Evolutionary conservation across 2,113 vertebrate genomes (phyloP).

Genomic region (Bothrops jararaca): DNA sequence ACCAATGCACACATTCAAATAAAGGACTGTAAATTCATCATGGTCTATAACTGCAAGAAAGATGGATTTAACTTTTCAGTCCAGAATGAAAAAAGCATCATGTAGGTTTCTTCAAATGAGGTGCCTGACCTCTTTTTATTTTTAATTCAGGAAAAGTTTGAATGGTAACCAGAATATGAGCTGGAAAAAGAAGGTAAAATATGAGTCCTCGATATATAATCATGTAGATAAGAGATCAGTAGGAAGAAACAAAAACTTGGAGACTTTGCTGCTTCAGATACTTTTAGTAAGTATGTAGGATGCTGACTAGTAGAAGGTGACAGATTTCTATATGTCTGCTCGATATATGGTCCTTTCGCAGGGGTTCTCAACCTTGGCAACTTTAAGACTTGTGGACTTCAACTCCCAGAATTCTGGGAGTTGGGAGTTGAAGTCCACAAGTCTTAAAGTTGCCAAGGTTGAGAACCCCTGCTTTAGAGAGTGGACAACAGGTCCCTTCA

Average conservation of each 20-base stretch:
- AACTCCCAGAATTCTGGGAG: too few relatives aligned
- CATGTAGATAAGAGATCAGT: not conserved
- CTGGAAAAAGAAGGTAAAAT: not conserved
- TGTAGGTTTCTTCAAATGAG: not conserved
- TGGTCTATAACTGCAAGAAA: slow-evolving; percentile 32
- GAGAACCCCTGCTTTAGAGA: too few relatives aligned
- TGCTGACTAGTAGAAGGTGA: not conserved
- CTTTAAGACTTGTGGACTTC: too few relatives aligned
- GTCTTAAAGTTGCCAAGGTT: too few relatives aligned
- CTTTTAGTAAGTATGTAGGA: not conserved
- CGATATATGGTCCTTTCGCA: not conserved
- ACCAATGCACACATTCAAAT: slow-evolving; percentile 38
- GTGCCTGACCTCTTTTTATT: not conserved
- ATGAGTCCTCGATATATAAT: not conserved
- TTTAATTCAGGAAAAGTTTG: not conserved
- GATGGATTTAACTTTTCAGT: slow-evolving; percentile 14
- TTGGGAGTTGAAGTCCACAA: too few relatives aligned
- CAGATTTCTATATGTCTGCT: not conserved
- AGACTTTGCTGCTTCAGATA: not conserved
- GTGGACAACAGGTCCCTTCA: not conserved
- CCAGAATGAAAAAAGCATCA: slow-evolving; percentile 1
- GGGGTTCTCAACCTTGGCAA: too few relatives aligned
- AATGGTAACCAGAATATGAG: not conserved
- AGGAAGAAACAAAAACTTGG: not conserved
- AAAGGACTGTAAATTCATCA: slow-evolving; percentile 44